Evolutionary conservation across 2,888 invertebrate species (phyloP).

Genomic region (Drosophila kanekoi): DNA sequence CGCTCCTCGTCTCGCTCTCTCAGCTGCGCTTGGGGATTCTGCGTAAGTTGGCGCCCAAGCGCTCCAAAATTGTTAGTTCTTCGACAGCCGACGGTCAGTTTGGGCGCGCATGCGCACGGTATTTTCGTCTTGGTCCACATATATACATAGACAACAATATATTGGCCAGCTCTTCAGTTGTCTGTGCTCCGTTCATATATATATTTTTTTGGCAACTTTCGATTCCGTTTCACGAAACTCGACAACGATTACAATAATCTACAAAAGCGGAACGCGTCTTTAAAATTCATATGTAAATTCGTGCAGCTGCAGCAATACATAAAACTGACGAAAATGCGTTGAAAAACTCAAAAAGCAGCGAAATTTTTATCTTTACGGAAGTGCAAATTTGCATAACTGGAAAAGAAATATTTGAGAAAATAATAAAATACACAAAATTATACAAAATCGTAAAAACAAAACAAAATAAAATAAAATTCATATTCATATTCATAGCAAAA

Average conservation of each 20-base stretch:
- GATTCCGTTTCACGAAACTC: slow-evolving; percentile 65
- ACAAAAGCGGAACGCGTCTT: slow-evolving; percentile 39
- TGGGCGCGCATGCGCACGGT: slow-evolving; percentile 84
- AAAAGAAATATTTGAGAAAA: slow-evolving; percentile 30
- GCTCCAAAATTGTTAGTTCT: slow-evolving; percentile 82
- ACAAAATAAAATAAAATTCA: slow-evolving; percentile 10
- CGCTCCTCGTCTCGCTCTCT: slow-evolving; percentile 20
- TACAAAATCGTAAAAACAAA: slow-evolving; percentile 29
- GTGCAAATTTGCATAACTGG: slow-evolving; percentile 57
- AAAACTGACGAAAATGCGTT: slow-evolving; percentile 62
- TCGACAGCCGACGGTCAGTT: slow-evolving; percentile 84
- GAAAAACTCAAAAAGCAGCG: slow-evolving; percentile 45
- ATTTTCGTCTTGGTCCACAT: slow-evolving; percentile 26
- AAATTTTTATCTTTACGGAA: slow-evolving; percentile 56
- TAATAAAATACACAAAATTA: slow-evolving; percentile 16
- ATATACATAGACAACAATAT: slow-evolving; percentile 9
- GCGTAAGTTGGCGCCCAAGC: slow-evolving; percentile 66
- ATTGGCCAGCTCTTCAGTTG: slow-evolving; percentile 18
- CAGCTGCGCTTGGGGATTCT: slow-evolving; percentile 30
- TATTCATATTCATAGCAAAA: slow-evolving; percentile 17
- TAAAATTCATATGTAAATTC: slow-evolving; percentile 57
- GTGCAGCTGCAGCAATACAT: slow-evolving; percentile 44
- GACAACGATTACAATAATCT: slow-evolving; percentile 19
- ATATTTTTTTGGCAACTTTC: slow-evolving; percentile 76
- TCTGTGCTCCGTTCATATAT: slow-evolving; percentile 17